Conservation (phyloP, 2,888 invertebrate genomes). For the Cordylochernes scorpioides region DNA sequence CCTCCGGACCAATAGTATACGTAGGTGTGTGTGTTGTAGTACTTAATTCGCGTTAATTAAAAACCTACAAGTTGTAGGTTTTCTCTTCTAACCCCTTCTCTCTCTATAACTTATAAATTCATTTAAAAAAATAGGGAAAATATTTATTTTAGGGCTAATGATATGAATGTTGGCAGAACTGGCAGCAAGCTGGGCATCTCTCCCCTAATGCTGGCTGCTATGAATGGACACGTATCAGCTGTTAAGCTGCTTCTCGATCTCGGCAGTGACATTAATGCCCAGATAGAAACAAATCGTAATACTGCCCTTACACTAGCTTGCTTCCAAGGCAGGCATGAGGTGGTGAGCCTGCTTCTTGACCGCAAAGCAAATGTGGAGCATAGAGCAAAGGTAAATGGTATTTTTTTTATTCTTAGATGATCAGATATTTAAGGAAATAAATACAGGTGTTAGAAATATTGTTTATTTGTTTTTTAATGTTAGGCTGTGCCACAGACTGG, state of each 20-base stretch:
- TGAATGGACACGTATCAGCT: constrained; percentile 91
- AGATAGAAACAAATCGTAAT: constrained; percentile 91
- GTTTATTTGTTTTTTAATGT: too few species aligned
- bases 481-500: constrained; percentile 38
- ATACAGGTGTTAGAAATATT: too few species aligned
- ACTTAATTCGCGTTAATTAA: too few species aligned
- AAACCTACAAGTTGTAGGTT: too few species aligned
- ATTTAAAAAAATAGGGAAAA: not conserved
- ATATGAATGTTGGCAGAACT: constrained; percentile 30
- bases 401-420: too few species aligned
- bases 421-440: too few species aligned
- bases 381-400: constrained; percentile 47
- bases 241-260: constrained; percentile 80
- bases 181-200: constrained; percentile 93
- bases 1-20: too few species aligned
- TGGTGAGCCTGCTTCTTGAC: constrained; percentile 79
- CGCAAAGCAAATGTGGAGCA: constrained; percentile 96
- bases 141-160: not conserved
- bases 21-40: too few species aligned
- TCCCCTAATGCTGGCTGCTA: constrained; percentile 92
- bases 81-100: not conserved
- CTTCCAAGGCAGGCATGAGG: constrained; percentile 95
- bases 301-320: constrained; percentile 94
- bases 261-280: constrained; percentile 94
- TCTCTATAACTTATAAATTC: not conserved